These are phyloP conservation scores for Poecilia velifera DNA, from an alignment of 2,797 vertebrate genomes.

Conservation along the genomic window DNA sequence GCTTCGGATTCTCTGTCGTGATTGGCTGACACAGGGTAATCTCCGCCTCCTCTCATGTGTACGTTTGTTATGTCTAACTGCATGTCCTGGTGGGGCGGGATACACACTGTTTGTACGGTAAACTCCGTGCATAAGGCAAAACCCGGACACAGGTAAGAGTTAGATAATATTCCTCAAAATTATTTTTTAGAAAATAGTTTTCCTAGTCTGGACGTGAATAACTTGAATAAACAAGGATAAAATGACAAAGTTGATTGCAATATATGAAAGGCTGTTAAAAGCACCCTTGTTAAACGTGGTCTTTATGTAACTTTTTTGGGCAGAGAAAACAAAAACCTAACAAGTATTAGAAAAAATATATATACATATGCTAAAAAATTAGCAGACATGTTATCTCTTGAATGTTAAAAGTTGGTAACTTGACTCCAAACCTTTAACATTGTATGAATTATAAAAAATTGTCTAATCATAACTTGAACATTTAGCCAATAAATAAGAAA, in stretches of 20 bases:
- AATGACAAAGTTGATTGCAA: neutral
- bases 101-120: no score
- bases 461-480: neutral
- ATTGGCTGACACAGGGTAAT: slow-evolving; percentile 60
- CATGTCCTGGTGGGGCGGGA: slow-evolving; percentile 34
- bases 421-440: neutral
- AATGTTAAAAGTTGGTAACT: neutral
- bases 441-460: neutral
- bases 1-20: slow-evolving; percentile 10
- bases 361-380: neutral
- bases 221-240: neutral
- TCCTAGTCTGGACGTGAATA: neutral
- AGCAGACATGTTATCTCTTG: neutral
- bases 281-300: neutral
- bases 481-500: neutral
- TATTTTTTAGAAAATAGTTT: neutral
- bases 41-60: slow-evolving; percentile 6
- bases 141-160: accelerated
- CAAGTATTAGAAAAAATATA: neutral
- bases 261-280: neutral
- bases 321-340: neutral
- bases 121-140: accelerated
- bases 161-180: neutral
- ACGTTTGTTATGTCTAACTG: accelerated
- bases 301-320: neutral